Base-by-base conservation (phyloP, 1,140 invertebrate species). In the Yoshiicerus persimilis region DNA sequence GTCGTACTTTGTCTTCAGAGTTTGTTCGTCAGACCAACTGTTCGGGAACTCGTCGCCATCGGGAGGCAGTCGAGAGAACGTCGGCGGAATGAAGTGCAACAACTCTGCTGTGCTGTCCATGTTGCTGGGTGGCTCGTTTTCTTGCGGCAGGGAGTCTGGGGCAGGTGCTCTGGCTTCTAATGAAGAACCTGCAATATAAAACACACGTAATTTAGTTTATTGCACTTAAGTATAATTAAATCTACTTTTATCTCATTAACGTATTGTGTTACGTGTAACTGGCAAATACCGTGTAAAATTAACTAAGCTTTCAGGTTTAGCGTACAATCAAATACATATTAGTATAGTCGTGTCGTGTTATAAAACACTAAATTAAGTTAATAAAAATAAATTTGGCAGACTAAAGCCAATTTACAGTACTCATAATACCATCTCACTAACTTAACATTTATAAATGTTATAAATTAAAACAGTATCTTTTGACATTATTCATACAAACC, bases 31-130 rank as follows among this genome's bases (percentile, higher is more conserved):
- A 25, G 87, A 86, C 84, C 90, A 90, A 87, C 89, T 90, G 84
- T 91, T 90, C 84, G 96, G 96, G 93, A 97, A 97, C 92, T 97
- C 96, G 92, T 97, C 96, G 90, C 96, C 96, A 92, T 97, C 96
- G 77, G 96, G 96, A 88, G 96, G 96, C 91, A 96, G 94, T 89
- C 96, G 94, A 34, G 95, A 95, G 89, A 92, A 92, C 32, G 92
- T 91, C 25, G 92, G 92, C 38, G 92, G 92, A 25, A 92, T 92
- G 47, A 91, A 88, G 38, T 84, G 85, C 32, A 89, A 25, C 36
- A 91, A 36, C 32, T 89, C 88, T 39, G 86, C 41, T n/a, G 88
- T 86, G 66, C 84, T 88, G 41, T 91, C 91, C 91, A 91, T 91
- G 16, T 41, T 84, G 41, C 27, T 27, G n/a, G 39, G 10, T 13